Percentiles rank a stretch among this genome's conserved stretches.
Evolutionary conservation across 2,888 invertebrate species (phyloP).

Genomic region (Gisinianus flammeolus): DNA sequence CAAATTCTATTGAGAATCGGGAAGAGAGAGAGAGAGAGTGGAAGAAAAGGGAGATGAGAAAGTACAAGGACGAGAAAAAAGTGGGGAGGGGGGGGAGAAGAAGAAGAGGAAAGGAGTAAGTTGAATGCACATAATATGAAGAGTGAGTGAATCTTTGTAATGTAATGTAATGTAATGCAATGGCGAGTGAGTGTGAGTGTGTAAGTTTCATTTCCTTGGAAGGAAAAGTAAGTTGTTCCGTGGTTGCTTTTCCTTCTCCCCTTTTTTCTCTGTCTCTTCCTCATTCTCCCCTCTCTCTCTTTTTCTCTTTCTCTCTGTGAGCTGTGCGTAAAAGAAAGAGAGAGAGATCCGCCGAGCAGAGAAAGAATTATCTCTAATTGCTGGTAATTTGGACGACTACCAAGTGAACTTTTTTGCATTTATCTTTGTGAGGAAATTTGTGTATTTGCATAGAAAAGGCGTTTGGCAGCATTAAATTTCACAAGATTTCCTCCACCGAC

Average conservation of each 20-base stretch:
- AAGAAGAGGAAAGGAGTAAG: neutral
- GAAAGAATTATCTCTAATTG: conserved; percentile 58
- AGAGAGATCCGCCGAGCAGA: conserved; percentile 14
- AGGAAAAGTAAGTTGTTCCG: neutral
- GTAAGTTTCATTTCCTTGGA: too few species aligned
- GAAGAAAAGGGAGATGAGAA: neutral
- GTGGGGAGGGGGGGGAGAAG: neutral
- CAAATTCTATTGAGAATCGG: neutral
- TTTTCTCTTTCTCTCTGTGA: neutral
- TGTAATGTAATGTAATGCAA: neutral
- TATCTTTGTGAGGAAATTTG: conserved; percentile 42
- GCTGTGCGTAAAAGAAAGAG: neutral
- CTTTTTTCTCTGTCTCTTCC: conserved; percentile 2
- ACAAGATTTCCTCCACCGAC: conserved; percentile 23
- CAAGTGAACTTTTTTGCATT: conserved; percentile 56
- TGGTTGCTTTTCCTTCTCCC: neutral
- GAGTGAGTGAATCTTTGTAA: too few species aligned
- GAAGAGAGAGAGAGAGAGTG: neutral
- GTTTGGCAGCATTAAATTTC: conserved; percentile 54
- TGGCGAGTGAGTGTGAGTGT: neutral
- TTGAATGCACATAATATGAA: neutral
- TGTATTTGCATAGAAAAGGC: conserved; percentile 58
- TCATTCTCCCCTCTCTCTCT: too few species aligned
- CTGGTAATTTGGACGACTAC: conserved; percentile 58
- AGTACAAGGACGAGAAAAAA: neutral